Conservation (phyloP, 1,140 invertebrate genomes). For the Hydropsyche tenuis region DNA sequence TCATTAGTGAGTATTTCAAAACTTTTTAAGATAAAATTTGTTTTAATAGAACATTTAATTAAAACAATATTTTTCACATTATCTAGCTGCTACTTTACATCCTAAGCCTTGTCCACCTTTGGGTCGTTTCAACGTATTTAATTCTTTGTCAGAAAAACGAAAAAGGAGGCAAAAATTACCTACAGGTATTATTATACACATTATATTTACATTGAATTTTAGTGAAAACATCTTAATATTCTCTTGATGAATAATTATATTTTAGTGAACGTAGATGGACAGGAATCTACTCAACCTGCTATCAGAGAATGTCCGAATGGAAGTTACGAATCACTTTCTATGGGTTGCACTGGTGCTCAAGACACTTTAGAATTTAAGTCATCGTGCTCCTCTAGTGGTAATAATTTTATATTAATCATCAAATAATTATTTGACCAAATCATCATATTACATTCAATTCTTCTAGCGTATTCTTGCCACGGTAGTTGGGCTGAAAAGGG, state of each 20-base stretch:
- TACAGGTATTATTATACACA: constrained; percentile 52
- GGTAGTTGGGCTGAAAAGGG: constrained; percentile 78
- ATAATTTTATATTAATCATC: background rate
- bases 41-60: constrained; percentile 24
- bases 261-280: constrained; percentile 54
- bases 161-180: constrained; percentile 55
- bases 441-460: background rate
- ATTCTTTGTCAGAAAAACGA: constrained; percentile 61
- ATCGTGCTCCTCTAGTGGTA: constrained; percentile 66
- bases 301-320: constrained; percentile 56
- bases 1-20: constrained; percentile 73
- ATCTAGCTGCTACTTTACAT: constrained; percentile 70
- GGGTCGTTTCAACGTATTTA: constrained; percentile 72
- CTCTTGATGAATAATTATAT: constrained; percentile 55
- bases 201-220: constrained; percentile 52
- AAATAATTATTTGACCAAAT: constrained; percentile 20
- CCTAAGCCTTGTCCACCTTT: constrained; percentile 72
- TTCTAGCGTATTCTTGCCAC: constrained; percentile 84
- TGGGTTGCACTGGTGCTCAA: constrained; percentile 70
- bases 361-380: constrained; percentile 77
- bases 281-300: constrained; percentile 53
- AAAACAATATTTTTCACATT: constrained; percentile 42
- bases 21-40: background rate
- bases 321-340: constrained; percentile 66
- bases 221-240: constrained; percentile 47